Base-by-base conservation (phyloP, 2,797 vertebrate genomes). In the Lemur catta region DNA sequence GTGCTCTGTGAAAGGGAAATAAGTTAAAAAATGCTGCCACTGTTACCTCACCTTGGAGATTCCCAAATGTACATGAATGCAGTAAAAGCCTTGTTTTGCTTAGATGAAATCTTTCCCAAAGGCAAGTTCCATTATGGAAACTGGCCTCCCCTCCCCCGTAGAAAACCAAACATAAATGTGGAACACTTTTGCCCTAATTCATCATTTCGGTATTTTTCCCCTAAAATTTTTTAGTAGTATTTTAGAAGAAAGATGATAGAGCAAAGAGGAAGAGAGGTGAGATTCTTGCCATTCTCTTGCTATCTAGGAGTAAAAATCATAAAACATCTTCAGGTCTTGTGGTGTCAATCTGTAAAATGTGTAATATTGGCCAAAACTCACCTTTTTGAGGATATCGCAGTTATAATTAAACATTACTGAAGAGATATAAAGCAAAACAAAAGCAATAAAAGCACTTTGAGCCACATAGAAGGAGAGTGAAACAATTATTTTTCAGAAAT, bases 141-240 rank as follows among this genome's bases (percentile, higher is more conserved):
- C 1, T 7, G 17, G 4, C 0, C 4, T 4, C 14, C 4, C 6
- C 20, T 17, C 8, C 4, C 17, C 14, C 26, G 18, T 28, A 18
- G 3, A 85, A 75, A 82, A 87, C 43, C 65, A 93, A 81, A 50
- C 59, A 57, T 0, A 81, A 93, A 59, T 30, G 18, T 43, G 52
- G n/a, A 57, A 79, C 59, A 79, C 7, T 46, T 46, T 46, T 88
- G 9, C n/a, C 11, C 33, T 78, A 76, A 30, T 57, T 91, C 15
- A 55, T 55, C 41, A 84, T 43, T 76, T n/a, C 1, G 26, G 9
- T 14, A 6, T 55, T 89, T 78, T 15, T 1, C 4, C 10, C 5
- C 11, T 48, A 72, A 78, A 75, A 26, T 26, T 17, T 0, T 57
- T 67, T 50, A 90, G 52, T 57, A 28, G 17, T 10, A 81, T 84